Percentiles rank a stretch among this genome's conserved stretches.
These are phyloP conservation scores for Oikopleura dioica DNA, from an alignment of 23 tunicate genomes.

Conservation along the genomic window DNA sequence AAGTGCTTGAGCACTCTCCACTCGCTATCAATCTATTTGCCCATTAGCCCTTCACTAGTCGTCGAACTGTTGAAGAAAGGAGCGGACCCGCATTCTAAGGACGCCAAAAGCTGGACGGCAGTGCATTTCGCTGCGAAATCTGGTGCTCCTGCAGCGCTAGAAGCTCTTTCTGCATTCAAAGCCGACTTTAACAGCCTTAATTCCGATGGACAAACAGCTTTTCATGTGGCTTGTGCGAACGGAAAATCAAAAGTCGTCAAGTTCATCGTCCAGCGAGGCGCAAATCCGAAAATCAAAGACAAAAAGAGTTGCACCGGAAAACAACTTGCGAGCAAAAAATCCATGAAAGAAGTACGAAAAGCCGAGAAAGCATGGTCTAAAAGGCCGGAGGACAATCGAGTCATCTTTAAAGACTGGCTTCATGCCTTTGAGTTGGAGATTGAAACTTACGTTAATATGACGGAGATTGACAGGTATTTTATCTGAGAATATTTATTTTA, in stretches of 20 bases:
- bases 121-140: neutral
- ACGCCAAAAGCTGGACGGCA: neutral
- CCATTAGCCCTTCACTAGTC: neutral
- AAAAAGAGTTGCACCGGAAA: neutral
- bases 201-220: neutral
- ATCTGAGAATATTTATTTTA: no score
- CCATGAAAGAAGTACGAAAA: constrained; percentile 30
- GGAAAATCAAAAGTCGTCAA: neutral
- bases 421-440: neutral
- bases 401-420: neutral
- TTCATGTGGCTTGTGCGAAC: neutral
- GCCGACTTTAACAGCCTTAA: neutral
- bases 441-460: neutral
- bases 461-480: neutral
- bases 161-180: neutral
- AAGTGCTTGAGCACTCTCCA: neutral
- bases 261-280: neutral
- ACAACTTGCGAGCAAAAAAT: constrained; percentile 11
- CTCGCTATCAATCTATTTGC: neutral
- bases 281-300: neutral
- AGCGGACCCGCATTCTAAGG: neutral
- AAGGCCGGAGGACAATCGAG: neutral
- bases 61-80: neutral
- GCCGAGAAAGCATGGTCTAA: constrained; percentile 20
- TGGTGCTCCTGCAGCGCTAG: neutral